Percentiles rank a stretch among this genome's conserved stretches.
phyloP scores from a whole-genome alignment of 2,113 vertebrate genomes.

The Gymnorhina tibicen region DNA sequence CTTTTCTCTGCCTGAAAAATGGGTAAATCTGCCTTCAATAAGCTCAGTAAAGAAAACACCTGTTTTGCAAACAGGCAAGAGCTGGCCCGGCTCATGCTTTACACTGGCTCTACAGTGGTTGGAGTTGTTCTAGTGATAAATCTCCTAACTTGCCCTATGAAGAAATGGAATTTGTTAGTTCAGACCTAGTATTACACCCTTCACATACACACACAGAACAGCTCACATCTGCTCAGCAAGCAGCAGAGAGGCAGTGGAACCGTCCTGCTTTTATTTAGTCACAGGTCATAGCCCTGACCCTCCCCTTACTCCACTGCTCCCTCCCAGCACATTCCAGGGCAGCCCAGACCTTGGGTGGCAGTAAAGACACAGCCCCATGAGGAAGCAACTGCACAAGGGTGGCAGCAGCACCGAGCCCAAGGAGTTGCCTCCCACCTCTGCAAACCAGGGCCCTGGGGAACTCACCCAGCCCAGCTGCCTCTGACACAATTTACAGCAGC shows the following conservation, averaged over 20 bases:
- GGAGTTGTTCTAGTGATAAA: background rate
- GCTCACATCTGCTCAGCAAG: background rate
- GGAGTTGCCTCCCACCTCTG: background rate
- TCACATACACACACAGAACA: background rate
- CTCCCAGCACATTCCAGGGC: background rate
- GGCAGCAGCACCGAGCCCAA: background rate
- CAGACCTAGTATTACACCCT: background rate
- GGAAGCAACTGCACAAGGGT: background rate
- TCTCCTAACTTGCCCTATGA: background rate
- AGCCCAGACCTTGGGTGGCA: fast-evolving
- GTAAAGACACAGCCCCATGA: background rate
- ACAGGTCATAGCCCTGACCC: background rate
- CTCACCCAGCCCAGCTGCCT: background rate
- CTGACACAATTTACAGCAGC: background rate
- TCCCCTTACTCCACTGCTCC: background rate
- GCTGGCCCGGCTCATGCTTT: background rate
- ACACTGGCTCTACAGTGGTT: background rate
- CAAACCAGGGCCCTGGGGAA: background rate
- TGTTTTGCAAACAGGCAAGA: background rate
- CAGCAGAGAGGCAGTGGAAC: background rate
- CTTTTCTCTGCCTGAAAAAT: background rate
- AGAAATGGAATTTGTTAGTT: background rate
- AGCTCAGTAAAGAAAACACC: background rate
- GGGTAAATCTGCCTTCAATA: background rate
- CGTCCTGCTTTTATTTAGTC: background rate